Percentiles rank a stretch among this genome's conserved stretches.
These are phyloP conservation scores for Psylliodes chrysocephalus DNA, from an alignment of 2,888 invertebrate genomes.

Conservation along the genomic window DNA sequence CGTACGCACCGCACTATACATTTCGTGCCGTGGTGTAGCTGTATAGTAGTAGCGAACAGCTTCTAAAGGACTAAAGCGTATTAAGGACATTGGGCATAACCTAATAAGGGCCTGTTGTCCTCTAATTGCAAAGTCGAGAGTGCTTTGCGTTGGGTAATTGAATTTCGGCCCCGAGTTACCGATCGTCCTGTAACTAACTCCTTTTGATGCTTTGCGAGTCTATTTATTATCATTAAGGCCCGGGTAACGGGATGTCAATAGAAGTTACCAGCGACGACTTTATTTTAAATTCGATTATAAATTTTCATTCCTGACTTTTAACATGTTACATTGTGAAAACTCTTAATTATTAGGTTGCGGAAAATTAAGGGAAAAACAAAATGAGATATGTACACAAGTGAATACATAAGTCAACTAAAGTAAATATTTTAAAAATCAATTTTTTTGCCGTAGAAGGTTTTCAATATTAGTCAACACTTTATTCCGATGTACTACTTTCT, in stretches of 20 bases:
- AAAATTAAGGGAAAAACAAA: no score
- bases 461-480: no score
- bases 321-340: no score
- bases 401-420: no score
- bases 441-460: no score
- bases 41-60: neutral
- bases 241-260: neutral
- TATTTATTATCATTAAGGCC: slow-evolving; percentile 56
- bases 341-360: no score
- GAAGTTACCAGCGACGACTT: neutral
- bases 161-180: slow-evolving; percentile 52
- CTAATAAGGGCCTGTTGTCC: slow-evolving; percentile 61
- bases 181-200: slow-evolving; percentile 43
- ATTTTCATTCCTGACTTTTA: no score
- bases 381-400: no score
- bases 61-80: slow-evolving; percentile 5
- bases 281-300: neutral
- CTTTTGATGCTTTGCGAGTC: slow-evolving; percentile 53
- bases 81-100: slow-evolving; percentile 45
- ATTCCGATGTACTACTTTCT: no score
- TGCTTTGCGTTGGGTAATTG: slow-evolving; percentile 57
- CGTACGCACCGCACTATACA: neutral
- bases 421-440: no score
- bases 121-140: slow-evolving; percentile 63
- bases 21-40: neutral